A percentile compares a stretch with the other conserved stretches of the same genome.
phyloP scores from a whole-genome alignment of 2,797 vertebrate species.

The Phoebastria nigripes region DNA sequence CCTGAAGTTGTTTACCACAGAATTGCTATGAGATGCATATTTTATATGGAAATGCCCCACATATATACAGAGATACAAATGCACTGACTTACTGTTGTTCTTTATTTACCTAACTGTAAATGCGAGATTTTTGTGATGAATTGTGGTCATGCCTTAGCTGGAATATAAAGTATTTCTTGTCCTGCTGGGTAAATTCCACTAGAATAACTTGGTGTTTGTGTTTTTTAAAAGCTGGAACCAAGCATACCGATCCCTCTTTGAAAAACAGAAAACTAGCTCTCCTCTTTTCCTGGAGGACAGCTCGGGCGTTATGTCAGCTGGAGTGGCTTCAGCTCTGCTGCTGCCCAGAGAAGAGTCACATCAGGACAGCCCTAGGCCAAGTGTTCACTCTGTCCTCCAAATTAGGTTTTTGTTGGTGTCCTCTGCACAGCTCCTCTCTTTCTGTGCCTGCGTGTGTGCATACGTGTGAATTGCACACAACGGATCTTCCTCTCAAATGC shows the following conservation, averaged over 20 bases:
- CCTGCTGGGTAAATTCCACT: not conserved
- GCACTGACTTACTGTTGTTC: not conserved
- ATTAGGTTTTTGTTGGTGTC: not conserved
- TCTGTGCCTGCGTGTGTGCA: fast-evolving
- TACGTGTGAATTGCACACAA: fast-evolving
- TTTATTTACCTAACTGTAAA: not conserved
- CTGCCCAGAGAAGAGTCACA: not conserved
- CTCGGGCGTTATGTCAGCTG: not conserved
- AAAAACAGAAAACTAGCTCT: not conserved
- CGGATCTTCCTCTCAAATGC: fast-evolving
- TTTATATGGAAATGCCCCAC: not conserved
- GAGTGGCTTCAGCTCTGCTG: not conserved
- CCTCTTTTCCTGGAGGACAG: not conserved
- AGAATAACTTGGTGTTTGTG: not conserved
- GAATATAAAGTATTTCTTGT: not conserved
- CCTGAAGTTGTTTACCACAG: not conserved
- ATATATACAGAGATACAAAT: not conserved
- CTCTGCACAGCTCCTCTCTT: not conserved
- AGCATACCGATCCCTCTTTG: not conserved
- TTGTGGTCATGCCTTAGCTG: not conserved
- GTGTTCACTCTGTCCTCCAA: not conserved
- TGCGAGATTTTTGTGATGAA: not conserved
- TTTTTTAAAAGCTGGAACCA: not conserved
- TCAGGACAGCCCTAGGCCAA: not conserved
- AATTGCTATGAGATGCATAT: not conserved